phyloP scores from a whole-genome alignment of 2,797 vertebrate genomes.

The Dallia pectoralis region DNA sequence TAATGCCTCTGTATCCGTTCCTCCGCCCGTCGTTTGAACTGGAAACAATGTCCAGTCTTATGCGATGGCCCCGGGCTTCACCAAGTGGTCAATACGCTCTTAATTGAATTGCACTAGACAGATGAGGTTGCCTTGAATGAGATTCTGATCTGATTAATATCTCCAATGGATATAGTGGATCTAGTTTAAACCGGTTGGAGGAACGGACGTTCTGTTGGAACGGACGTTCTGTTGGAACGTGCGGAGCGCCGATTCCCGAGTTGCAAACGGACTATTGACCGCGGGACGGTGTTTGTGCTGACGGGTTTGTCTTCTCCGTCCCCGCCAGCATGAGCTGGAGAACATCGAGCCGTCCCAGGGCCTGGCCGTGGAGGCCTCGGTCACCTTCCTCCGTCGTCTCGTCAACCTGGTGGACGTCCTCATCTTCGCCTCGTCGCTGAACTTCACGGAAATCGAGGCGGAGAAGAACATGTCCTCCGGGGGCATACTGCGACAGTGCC shows the following conservation, averaged over 20 bases:
- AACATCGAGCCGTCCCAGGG: slow-evolving; percentile 93
- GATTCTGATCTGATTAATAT: slow-evolving; percentile 30
- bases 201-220: too few species aligned
- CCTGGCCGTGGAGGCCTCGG: slow-evolving; percentile 86
- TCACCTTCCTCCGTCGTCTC: slow-evolving; percentile 92
- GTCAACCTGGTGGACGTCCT: slow-evolving; percentile 95
- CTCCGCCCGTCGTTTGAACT: background rate
- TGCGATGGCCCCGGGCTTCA: background rate
- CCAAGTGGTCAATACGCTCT: slow-evolving; percentile 24
- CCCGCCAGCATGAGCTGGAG: slow-evolving; percentile 89
- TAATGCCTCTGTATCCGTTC: slow-evolving; percentile 29
- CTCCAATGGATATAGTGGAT: background rate
- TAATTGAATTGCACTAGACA: slow-evolving; percentile 32
- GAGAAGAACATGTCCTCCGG: slow-evolving; percentile 99
- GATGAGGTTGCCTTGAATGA: slow-evolving; percentile 20
- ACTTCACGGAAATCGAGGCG: slow-evolving; percentile 95
- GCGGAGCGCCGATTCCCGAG: too few species aligned
- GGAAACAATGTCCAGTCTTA: background rate
- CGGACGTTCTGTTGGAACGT: too few species aligned
- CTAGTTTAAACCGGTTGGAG: background rate
- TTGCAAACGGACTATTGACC: background rate
- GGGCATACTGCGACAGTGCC: slow-evolving; percentile 93
- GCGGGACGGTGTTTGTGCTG: background rate
- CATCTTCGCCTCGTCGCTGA: slow-evolving; percentile 95
- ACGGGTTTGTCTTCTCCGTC: slow-evolving; percentile 20